phyloP scores from a whole-genome alignment of 2,113 vertebrate genomes.

The Onychorhynchus coronatus region DNA sequence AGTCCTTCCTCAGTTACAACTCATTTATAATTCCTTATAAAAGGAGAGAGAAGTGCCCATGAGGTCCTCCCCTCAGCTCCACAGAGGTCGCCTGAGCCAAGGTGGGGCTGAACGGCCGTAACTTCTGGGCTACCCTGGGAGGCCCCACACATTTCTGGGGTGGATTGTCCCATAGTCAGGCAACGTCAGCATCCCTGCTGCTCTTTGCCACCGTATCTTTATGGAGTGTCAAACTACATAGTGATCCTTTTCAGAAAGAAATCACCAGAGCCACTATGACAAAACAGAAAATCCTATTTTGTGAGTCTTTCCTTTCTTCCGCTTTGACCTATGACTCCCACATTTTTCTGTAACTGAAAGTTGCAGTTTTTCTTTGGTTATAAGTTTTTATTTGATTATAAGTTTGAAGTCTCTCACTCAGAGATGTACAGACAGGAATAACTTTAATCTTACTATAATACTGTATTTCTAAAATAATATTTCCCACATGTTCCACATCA shows the following conservation, averaged over 20 bases:
- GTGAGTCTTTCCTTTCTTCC: neutral
- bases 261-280: neutral
- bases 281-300: neutral
- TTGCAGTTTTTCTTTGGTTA: neutral
- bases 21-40: neutral
- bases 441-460: neutral
- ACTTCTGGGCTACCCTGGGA: neutral
- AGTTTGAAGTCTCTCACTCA: neutral
- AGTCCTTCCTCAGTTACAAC: neutral
- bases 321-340: accelerated
- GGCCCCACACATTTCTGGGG: neutral
- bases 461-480: neutral
- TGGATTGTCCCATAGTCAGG: neutral
- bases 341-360: neutral
- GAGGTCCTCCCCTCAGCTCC: neutral
- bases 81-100: too few species aligned
- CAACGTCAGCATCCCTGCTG: neutral
- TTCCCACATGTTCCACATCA: neutral
- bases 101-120: neutral
- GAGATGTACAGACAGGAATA: neutral
- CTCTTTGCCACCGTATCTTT: neutral
- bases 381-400: neutral
- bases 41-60: neutral
- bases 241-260: neutral
- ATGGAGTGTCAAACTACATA: neutral